A percentile compares a stretch with the other conserved stretches of the same genome.
phyloP scores from a whole-genome alignment of 2,797 vertebrate species.

The Sebastes reedi region DNA sequence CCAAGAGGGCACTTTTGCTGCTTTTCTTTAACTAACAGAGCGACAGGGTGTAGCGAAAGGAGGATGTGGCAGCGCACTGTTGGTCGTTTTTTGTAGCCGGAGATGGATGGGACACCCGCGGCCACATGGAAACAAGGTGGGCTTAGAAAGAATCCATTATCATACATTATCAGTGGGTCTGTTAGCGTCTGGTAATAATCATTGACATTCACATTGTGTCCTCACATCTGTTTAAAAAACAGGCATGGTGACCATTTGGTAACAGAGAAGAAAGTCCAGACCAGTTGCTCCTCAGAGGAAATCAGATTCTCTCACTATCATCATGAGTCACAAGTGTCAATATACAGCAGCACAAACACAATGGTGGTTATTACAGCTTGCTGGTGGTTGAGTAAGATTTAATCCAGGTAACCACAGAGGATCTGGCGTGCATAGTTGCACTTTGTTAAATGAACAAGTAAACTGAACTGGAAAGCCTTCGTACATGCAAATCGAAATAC shows the following conservation, averaged over 20 bases:
- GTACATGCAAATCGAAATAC: not conserved
- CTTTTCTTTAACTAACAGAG: not conserved
- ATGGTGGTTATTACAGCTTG: not conserved
- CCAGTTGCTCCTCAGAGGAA: not conserved
- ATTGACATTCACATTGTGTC: not conserved
- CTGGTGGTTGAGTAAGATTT: not conserved
- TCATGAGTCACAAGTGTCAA: not conserved
- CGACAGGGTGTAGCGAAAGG: not conserved
- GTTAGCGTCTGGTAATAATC: not conserved
- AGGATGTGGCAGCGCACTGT: not conserved
- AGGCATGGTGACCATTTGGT: not conserved
- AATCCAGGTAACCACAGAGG: not conserved
- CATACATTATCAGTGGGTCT: conserved; percentile 3
- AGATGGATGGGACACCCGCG: not conserved
- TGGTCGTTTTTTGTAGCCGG: not conserved
- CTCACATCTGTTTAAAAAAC: not conserved
- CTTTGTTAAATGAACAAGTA: not conserved
- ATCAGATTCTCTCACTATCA: not conserved
- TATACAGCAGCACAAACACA: not conserved
- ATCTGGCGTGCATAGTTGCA: not conserved
- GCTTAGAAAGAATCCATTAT: conserved; percentile 1
- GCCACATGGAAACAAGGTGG: not conserved
- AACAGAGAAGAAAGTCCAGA: not conserved
- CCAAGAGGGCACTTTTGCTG: too few relatives aligned
- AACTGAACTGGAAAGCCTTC: not conserved